Evolutionary conservation across 2,888 invertebrate genomes (phyloP).

Genomic region (Macaria liturata): DNA sequence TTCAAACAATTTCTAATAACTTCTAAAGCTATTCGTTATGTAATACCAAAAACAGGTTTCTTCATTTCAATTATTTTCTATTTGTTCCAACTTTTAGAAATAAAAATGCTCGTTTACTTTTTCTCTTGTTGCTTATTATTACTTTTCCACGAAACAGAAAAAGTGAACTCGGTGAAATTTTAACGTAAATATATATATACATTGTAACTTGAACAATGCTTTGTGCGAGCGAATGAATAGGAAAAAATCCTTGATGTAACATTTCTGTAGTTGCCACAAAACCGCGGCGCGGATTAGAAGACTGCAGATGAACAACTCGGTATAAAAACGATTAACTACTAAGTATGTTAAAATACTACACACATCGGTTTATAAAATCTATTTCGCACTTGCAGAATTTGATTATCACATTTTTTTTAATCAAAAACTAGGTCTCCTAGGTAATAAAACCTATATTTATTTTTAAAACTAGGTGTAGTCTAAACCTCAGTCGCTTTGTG

Average conservation of each 20-base stretch:
- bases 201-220: conserved; percentile 10
- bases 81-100: not conserved
- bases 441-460: too few species aligned
- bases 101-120: not conserved
- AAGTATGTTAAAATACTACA: too few species aligned
- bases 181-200: conserved; percentile 3
- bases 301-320: not conserved
- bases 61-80: not conserved
- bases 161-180: not conserved
- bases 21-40: too few species aligned
- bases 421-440: too few species aligned
- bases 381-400: too few species aligned
- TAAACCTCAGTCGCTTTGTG: too few species aligned
- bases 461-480: too few species aligned
- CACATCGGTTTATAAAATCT: too few species aligned
- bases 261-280: conserved; percentile 11
- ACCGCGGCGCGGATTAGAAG: conserved; percentile 3
- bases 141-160: not conserved
- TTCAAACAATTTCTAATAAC: too few species aligned
- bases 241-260: conserved; percentile 14
- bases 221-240: conserved; percentile 9
- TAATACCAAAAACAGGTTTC: too few species aligned
- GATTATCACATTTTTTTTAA: too few species aligned
- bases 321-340: not conserved
- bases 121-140: too few species aligned